A percentile compares a stretch with the other conserved stretches of the same genome.
These are phyloP conservation scores for Anarhynchus alexandrinus DNA, from an alignment of 2,113 vertebrate species.

Conservation along the genomic window DNA sequence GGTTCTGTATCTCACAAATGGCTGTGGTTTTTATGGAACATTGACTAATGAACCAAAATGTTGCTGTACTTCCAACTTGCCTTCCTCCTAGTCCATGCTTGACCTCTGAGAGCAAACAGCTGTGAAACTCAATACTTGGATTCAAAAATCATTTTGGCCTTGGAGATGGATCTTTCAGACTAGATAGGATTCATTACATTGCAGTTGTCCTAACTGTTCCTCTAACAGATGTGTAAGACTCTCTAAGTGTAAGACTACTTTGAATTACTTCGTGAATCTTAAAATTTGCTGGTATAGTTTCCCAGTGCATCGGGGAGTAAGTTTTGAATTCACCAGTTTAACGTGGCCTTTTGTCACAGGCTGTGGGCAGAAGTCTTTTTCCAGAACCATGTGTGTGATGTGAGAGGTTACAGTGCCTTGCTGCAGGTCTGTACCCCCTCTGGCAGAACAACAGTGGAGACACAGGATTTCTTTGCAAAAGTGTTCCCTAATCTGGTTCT, in stretches of 20 bases:
- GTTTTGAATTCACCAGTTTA: neutral
- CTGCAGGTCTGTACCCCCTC: neutral
- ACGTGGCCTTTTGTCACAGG: neutral
- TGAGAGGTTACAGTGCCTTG: neutral
- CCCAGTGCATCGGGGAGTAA: neutral
- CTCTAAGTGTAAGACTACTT: neutral
- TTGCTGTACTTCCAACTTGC: neutral
- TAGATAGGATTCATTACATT: neutral
- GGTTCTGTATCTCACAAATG: neutral
- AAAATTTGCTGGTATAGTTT: neutral
- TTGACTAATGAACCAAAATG: neutral
- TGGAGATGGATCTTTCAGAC: neutral
- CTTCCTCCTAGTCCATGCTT: neutral
- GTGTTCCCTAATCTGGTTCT: neutral
- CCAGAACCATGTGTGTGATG: fast-evolving
- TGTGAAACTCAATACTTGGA: neutral
- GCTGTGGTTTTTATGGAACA: neutral
- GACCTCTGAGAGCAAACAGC: neutral
- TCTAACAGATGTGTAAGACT: neutral
- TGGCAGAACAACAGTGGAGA: neutral
- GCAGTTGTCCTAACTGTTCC: neutral
- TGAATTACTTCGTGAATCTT: neutral
- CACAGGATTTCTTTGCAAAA: neutral
- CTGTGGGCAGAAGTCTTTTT: neutral
- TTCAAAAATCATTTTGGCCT: neutral